Evolutionary conservation across 2,888 invertebrate genomes (phyloP), one percentile per base, ranked within the genome.

Genomic region (Macaria liturata): DNA sequence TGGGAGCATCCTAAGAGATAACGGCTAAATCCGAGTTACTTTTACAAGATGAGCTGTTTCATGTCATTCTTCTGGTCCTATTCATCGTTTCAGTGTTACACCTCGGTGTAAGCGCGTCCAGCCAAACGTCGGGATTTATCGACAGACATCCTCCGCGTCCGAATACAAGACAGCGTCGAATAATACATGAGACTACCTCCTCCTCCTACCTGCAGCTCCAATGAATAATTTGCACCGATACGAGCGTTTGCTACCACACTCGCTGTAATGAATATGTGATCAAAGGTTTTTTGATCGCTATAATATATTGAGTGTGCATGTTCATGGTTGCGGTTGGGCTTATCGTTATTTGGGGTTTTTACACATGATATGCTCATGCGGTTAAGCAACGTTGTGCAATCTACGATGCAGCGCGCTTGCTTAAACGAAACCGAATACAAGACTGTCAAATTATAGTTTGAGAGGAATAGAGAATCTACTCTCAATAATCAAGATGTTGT

Each of bases 261-360:
- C 62, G 60, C 59, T 57, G 53, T 65, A 64, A 67, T 67, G 65
- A 67, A 65, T 67, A 65, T 52, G 55, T 52, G 62, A 67, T 67
- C 65, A 67, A 67, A 65, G 61, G 48, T 52, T 57, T 58, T 53
- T 61, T 61, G 58, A 58, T 65, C 49, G 54, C 20, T 54, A 20
- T 42, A 30, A 20, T 46, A 40, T 47, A 56, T 55, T 59, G 58
- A 37, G 46, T 47, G 43, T 20, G 20, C 37, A 37, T 43, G 45
- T 37, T 51, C 9, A 20, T 20, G 20, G 20, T 20, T 20, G 20
- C 20, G 20, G 20, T 20, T 20, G 20, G 20, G 20, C 20, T 20
- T 20, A 20, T 20, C 20, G 20, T 20, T 20, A 20, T 20, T 20
- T 20, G 20, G n/a, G n/a, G n/a, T n/a, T 20, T 20, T 20, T 20